Percentiles rank a stretch among this genome's conserved stretches.
These are phyloP conservation scores for Cercocebus atys DNA, from an alignment of 2,113 vertebrate genomes.

Conservation along the genomic window DNA sequence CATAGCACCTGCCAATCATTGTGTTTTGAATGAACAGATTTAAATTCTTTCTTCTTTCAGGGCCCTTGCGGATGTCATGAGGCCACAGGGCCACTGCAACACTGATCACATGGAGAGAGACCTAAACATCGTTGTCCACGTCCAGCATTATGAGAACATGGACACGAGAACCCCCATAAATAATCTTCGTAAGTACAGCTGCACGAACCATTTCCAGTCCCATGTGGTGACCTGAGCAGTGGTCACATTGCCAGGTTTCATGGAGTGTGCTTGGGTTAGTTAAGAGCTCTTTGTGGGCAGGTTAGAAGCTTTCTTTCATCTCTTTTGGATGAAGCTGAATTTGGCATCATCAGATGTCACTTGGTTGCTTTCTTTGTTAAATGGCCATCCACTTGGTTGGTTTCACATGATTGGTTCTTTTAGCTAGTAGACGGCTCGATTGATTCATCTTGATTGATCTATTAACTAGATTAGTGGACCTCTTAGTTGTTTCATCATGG, in stretches of 20 bases:
- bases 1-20: not conserved
- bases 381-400: not conserved
- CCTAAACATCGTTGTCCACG: constrained; percentile 94
- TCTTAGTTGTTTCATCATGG: not conserved
- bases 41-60: constrained; percentile 83
- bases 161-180: constrained; percentile 90
- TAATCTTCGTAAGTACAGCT: constrained; percentile 93
- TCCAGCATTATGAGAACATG: constrained; percentile 95
- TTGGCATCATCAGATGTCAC: not conserved
- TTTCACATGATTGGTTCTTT: not conserved
- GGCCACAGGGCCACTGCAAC: constrained; percentile 94
- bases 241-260: not conserved
- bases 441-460: not conserved
- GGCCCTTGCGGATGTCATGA: constrained; percentile 96
- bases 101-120: constrained; percentile 95
- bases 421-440: not conserved
- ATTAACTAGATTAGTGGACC: not conserved
- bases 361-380: not conserved
- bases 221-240: fast-evolving
- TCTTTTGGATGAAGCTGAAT: not conserved
- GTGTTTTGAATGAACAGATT: constrained; percentile 29
- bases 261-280: not conserved
- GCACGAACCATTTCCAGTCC: not conserved
- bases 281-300: not conserved
- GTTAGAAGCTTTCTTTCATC: not conserved